Evolutionary conservation across 2,888 invertebrate genomes (phyloP).

Genomic region (Cistogaster globosa): DNA sequence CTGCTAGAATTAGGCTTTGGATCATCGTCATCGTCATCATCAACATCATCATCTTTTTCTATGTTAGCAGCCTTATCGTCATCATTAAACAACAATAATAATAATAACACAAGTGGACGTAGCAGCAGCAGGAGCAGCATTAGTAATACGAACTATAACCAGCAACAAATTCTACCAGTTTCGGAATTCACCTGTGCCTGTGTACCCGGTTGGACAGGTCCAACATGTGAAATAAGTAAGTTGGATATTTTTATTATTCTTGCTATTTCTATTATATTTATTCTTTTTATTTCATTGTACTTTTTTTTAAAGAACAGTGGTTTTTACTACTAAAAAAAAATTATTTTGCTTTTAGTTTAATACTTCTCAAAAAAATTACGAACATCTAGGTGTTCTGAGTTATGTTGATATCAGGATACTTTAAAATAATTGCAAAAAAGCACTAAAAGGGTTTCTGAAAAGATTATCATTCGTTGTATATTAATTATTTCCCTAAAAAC

Average conservation of each 20-base stretch:
- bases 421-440: too few relatives aligned
- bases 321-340: too few relatives aligned
- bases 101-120: slow-evolving; percentile 41
- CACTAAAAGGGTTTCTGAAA: too few relatives aligned
- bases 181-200: slow-evolving; percentile 90
- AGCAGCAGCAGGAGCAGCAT: slow-evolving; percentile 54
- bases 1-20: slow-evolving; percentile 76
- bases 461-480: too few relatives aligned
- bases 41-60: slow-evolving; percentile 15
- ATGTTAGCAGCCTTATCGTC: slow-evolving; percentile 60
- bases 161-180: slow-evolving; percentile 77
- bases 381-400: too few relatives aligned
- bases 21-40: slow-evolving; percentile 73
- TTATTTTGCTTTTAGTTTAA: too few relatives aligned
- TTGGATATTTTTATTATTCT: slow-evolving; percentile 71
- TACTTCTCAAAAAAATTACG: too few relatives aligned
- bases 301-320: slow-evolving; percentile 38
- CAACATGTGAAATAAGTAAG: slow-evolving; percentile 90
- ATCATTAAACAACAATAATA: slow-evolving; percentile 58
- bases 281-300: slow-evolving; percentile 44
- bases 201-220: slow-evolving; percentile 92
- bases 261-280: too few relatives aligned
- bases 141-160: slow-evolving; percentile 70
- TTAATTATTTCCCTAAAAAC: too few relatives aligned
- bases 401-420: too few relatives aligned